Evolutionary conservation across 2,888 invertebrate species (phyloP).

Genomic region (Eupithecia subfuscata): DNA sequence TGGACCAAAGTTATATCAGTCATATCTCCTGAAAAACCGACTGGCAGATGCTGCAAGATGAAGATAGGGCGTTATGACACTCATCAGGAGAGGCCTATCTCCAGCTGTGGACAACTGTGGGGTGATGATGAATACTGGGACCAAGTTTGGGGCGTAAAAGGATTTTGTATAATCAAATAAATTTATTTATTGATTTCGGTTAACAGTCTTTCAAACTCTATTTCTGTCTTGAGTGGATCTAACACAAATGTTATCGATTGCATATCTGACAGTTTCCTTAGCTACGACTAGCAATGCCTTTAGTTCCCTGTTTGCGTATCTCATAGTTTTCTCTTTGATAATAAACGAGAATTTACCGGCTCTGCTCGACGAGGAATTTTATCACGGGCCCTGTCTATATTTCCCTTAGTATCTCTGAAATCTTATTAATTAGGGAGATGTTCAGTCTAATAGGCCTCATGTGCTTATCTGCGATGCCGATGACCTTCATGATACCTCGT

Average conservation of each 20-base stretch:
- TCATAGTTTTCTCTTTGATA: constrained; percentile 9
- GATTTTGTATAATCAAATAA: not conserved
- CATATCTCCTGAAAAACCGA: not conserved
- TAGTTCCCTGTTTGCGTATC: constrained; percentile 10
- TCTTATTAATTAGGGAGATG: constrained; percentile 45
- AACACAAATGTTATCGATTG: constrained; percentile 5
- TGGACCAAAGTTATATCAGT: not conserved
- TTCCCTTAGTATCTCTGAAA: constrained; percentile 29
- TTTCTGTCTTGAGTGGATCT: not conserved
- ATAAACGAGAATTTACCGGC: constrained; percentile 9
- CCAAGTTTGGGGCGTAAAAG: not conserved
- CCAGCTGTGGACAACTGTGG: not conserved
- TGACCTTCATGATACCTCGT: constrained; percentile 37
- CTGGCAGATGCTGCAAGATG: not conserved
- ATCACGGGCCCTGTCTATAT: constrained; percentile 26
- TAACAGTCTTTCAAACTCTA: not conserved
- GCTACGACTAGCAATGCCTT: constrained; percentile 6
- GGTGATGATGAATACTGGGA: not conserved
- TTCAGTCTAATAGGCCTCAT: constrained; percentile 39
- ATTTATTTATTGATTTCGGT: too few relatives aligned
- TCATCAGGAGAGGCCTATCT: not conserved
- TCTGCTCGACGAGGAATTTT: constrained; percentile 19
- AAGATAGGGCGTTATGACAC: not conserved
- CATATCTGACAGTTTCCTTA: constrained; percentile 5
- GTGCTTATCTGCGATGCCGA: constrained; percentile 38